Evolutionary conservation across 2,888 invertebrate genomes (phyloP), one percentile per base, ranked within the genome.

Genomic region (Drosophila villosipedis): DNA sequence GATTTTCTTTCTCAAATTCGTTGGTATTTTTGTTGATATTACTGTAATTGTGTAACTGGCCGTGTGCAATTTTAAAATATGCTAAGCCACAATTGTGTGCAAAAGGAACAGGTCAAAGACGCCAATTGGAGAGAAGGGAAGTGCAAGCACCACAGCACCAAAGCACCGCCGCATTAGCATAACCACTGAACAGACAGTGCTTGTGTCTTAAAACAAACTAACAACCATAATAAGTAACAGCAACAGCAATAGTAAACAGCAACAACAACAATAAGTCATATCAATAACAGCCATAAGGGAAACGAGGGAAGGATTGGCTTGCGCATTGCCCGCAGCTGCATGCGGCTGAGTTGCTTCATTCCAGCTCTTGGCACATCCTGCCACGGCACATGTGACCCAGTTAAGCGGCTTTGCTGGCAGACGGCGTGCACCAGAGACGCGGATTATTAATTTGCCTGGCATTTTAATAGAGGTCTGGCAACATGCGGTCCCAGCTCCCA

Each of bases 371-470:
- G 67, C 65, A 66, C 65, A 60, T 58, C 52, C 68, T 55, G 68
- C 57, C 76, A 50, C 61, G 54, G 62, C 90, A 73, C 62, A 89
- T 86, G 86, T 86, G 86, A 87, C 90, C 91, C 82, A 91, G 76
- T 86, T 87, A 76, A 84, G 59, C 68, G 78, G 71, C 76, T 72
- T 83, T 78, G 47, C 62, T 60, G 72, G 33, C 60, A 58, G 61
- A 59, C 65, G 47, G 66, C 54, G 59, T 70, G 49, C 68, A 63
- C 50, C 49, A 30, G 35, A 52, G 66, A 59, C 62, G 31, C 55
- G 76, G 78, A 89, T 83, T 91, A 89, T 83, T 76, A 85, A 88
- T 88, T 91, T 83, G 72, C 71, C 76, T 62, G 76, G 73, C 75
- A 81, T 79, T 86, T 82, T 76, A 77, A 83, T 73, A 78, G 84